Evolutionary conservation across 2,888 invertebrate genomes (phyloP).

Genomic region (Halictus quadricinctus): DNA sequence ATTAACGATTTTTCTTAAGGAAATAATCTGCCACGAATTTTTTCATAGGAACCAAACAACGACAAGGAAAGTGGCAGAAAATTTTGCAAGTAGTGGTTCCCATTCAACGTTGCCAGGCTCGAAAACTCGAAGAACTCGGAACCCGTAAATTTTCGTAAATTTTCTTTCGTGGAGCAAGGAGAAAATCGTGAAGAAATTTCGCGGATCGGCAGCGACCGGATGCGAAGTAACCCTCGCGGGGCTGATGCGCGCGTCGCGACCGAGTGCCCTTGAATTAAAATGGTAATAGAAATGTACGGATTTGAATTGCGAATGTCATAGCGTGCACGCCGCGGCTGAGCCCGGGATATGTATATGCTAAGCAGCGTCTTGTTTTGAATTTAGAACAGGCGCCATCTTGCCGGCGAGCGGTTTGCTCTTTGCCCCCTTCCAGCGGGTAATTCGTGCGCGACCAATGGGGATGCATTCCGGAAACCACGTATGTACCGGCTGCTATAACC

Average conservation of each 20-base stretch:
- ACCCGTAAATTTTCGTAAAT: neutral
- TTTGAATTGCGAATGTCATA: constrained; percentile 83
- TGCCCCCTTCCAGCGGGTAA: constrained; percentile 77
- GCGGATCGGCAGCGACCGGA: neutral
- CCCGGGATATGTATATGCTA: constrained; percentile 81
- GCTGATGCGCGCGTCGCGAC: constrained; percentile 59
- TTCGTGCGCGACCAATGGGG: constrained; percentile 75
- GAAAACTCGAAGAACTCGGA: neutral
- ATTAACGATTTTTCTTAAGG: neutral
- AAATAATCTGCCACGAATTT: no score
- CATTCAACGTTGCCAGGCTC: neutral
- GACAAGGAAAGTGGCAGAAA: neutral
- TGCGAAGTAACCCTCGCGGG: constrained; percentile 21
- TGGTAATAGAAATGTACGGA: constrained; percentile 82
- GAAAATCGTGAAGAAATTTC: neutral
- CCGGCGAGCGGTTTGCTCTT: constrained; percentile 80
- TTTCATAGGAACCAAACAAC: no score
- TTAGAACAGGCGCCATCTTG: constrained; percentile 82
- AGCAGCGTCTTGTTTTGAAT: constrained; percentile 82
- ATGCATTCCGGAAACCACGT: constrained; percentile 71
- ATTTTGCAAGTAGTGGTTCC: neutral
- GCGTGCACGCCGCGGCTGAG: constrained; percentile 74
- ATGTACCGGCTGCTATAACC: constrained; percentile 57
- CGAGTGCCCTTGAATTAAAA: constrained; percentile 80
- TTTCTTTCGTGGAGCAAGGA: neutral